Evolutionary conservation across 2,797 vertebrate species (phyloP).

Genomic region (Sebastiscus albofasciatus): DNA sequence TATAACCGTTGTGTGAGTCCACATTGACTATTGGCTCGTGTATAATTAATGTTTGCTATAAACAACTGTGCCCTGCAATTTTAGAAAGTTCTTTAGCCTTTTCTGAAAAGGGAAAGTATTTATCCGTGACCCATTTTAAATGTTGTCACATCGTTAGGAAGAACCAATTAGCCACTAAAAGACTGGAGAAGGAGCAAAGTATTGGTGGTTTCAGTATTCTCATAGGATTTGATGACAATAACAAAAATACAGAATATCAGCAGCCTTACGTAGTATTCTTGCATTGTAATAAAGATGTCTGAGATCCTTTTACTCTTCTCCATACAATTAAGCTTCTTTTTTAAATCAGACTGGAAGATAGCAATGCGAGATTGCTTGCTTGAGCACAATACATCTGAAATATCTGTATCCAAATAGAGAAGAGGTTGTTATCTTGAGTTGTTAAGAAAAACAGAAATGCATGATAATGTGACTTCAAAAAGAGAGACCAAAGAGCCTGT

Average conservation of each 20-base stretch:
- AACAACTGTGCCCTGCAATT: background rate
- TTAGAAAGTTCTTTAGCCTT: background rate
- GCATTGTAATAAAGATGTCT: background rate
- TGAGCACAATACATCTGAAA: background rate
- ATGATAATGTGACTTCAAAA: background rate
- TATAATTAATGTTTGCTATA: background rate
- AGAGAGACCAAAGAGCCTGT: background rate
- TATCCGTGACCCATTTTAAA: background rate
- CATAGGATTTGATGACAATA: background rate
- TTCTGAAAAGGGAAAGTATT: background rate
- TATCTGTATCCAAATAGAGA: slow-evolving; percentile 3
- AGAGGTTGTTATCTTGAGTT: background rate
- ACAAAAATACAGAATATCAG: background rate
- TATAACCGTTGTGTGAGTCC: fast-evolving
- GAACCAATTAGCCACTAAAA: background rate
- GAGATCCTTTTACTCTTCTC: background rate
- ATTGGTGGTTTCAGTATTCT: background rate
- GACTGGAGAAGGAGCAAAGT: background rate
- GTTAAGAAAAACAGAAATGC: slow-evolving; percentile 5
- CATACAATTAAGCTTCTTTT: background rate
- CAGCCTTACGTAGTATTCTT: background rate
- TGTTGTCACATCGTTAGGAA: background rate
- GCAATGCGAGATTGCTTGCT: background rate
- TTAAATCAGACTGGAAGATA: background rate
- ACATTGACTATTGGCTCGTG: background rate